Conservation (phyloP, 2,888 invertebrate genomes). For the Hirtodrosophila cameraria region DNA sequence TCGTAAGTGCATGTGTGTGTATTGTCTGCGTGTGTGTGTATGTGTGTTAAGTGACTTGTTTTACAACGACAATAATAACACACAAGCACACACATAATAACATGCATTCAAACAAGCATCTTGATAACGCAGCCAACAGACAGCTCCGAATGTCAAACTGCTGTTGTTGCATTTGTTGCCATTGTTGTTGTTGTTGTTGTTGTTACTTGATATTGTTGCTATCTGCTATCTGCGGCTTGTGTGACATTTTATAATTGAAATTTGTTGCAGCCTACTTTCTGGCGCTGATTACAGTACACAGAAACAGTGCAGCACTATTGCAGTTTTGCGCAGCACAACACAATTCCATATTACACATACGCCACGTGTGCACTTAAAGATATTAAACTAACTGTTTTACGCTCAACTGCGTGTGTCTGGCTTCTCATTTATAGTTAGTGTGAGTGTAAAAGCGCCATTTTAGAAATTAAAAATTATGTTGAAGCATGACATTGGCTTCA, state of each 20-base stretch:
- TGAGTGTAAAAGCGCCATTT: conserved; percentile 51
- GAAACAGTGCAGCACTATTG: no score
- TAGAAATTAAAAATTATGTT: conserved; percentile 67
- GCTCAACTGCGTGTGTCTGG: conserved; percentile 41
- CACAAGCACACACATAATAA: conserved; percentile 18
- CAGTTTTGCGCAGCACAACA: conserved; percentile 9
- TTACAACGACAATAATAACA: conserved; percentile 76
- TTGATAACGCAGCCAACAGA: conserved; percentile 45
- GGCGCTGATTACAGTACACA: conserved; percentile 25
- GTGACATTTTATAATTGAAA: conserved; percentile 73
- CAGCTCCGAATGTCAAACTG: conserved; percentile 49
- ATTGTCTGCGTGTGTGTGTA: conserved; percentile 14
- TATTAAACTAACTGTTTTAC: conserved; percentile 67
- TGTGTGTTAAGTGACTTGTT: conserved; percentile 74
- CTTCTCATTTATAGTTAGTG: conserved; percentile 11
- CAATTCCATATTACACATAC: conserved; percentile 43
- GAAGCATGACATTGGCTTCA: conserved; percentile 67
- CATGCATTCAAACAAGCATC: conserved; percentile 43
- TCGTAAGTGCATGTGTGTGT: conserved; percentile 5
- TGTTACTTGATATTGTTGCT: conserved; percentile 18
- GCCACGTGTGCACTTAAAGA: conserved; percentile 67
- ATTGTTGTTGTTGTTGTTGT: conserved; percentile 10
- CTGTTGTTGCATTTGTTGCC: conserved; percentile 38
- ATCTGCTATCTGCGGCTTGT: conserved; percentile 67
- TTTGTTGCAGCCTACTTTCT: conserved; percentile 60